These are phyloP conservation scores for Amphiura filiformis DNA, from an alignment of 35 echinoderm and acorn worm species.

Conservation along the genomic window DNA sequence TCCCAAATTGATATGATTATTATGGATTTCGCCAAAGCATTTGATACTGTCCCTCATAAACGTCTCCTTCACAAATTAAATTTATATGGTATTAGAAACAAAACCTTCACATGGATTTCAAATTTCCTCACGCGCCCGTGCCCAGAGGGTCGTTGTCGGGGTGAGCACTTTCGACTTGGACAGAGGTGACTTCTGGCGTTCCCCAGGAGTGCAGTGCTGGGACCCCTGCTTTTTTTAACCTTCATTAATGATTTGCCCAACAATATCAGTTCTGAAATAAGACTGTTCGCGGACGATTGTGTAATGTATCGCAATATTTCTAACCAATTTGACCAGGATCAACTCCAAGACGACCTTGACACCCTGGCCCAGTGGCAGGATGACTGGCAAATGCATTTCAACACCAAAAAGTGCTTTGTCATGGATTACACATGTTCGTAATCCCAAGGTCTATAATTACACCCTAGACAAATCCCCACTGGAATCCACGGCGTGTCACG, in stretches of 20 bases:
- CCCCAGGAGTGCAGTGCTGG: constrained; percentile 32
- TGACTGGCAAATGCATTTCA: constrained; percentile 33
- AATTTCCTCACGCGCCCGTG: not conserved
- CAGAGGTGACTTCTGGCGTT: constrained; percentile 35
- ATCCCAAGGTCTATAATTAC: constrained; percentile 8
- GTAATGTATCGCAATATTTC: not conserved
- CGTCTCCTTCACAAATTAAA: constrained; percentile 12
- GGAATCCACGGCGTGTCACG: not conserved
- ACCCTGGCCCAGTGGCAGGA: constrained; percentile 4
- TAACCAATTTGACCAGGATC: not conserved
- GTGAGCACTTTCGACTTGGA: constrained; percentile 6
- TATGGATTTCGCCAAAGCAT: constrained; percentile 16
- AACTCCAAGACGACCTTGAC: constrained; percentile 21
- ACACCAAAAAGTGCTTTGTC: constrained; percentile 26
- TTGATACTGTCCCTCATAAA: constrained; percentile 17
- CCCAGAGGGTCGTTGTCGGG: constrained; percentile 16
- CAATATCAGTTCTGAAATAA: not conserved
- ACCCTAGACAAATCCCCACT: not conserved
- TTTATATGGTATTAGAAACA: constrained; percentile 24
- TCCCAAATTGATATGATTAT: constrained; percentile 35
- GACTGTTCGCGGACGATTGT: constrained; percentile 44
- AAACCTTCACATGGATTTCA: constrained; percentile 33
- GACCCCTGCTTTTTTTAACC: not conserved
- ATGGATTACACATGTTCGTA: constrained; percentile 18
- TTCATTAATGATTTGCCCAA: constrained; percentile 25